phyloP scores from a whole-genome alignment of 1,140 invertebrate genomes.

The Ceratosolen solmsi region DNA sequence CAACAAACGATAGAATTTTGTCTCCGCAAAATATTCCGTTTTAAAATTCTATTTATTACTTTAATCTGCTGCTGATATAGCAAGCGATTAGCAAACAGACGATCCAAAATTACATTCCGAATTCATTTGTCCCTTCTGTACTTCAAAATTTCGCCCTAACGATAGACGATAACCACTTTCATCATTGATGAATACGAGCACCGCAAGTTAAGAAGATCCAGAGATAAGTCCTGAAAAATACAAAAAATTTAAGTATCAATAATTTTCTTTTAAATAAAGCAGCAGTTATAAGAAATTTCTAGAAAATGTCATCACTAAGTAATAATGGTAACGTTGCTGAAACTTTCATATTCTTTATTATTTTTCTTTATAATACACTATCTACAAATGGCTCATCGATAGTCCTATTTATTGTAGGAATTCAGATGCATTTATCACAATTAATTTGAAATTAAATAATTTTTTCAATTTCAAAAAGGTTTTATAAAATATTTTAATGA shows the following conservation, averaged over 20 bases:
- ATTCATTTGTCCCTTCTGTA: neutral
- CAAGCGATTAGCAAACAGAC: neutral
- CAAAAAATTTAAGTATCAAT: conserved; percentile 50
- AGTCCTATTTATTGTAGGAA: neutral
- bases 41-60: neutral
- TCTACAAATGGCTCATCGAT: neutral
- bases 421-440: neutral
- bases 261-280: conserved; percentile 49
- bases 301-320: neutral
- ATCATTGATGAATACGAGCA: conserved; percentile 41
- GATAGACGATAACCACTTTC: conserved; percentile 41
- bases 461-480: neutral
- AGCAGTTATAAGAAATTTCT: conserved; percentile 36
- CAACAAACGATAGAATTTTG: neutral
- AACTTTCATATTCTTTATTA: conserved; percentile 5
- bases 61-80: neutral
- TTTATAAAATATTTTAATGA: conserved; percentile 26
- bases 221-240: conserved; percentile 49
- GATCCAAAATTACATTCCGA: conserved; percentile 39
- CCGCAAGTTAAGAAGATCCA: conserved; percentile 11
- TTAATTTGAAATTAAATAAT: neutral
- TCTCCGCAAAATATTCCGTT: neutral
- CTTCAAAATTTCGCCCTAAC: conserved; percentile 34
- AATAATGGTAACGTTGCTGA: conserved; percentile 13
- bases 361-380: neutral